Percentiles rank a stretch among this genome's conserved stretches.
phyloP scores from a whole-genome alignment of 2,888 invertebrate genomes.

The Portevinia maculata region DNA sequence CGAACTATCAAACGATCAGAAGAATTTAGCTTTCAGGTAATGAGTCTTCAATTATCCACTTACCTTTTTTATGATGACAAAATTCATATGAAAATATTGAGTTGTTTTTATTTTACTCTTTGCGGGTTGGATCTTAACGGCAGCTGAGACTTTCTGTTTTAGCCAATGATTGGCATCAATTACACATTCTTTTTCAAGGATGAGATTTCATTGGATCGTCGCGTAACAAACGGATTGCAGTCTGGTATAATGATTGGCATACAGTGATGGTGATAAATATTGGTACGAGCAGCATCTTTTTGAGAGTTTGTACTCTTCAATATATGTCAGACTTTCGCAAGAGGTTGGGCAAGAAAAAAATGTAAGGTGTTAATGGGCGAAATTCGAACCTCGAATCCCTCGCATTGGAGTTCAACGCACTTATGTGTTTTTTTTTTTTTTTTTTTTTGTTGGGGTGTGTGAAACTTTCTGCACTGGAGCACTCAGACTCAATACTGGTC shows the following conservation, averaged over 20 bases:
- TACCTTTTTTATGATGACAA: background rate
- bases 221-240: background rate
- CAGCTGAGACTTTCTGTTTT: conserved; percentile 16
- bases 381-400: no score
- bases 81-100: conserved; percentile 11
- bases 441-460: no score
- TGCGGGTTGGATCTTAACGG: background rate
- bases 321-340: no score
- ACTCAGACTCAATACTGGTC: no score
- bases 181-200: conserved; percentile 25
- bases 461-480: no score
- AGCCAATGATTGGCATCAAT: conserved; percentile 29
- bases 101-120: background rate
- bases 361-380: no score
- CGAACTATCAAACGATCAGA: background rate
- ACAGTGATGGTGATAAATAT: conserved; percentile 24
- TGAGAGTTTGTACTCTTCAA: no score
- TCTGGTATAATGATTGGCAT: background rate
- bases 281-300: no score
- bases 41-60: conserved; percentile 13
- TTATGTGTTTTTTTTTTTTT: no score
- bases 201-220: background rate
- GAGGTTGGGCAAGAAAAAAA: no score
- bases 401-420: no score
- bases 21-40: background rate